A percentile compares a stretch with the other conserved stretches of the same genome.
These are phyloP conservation scores for Colistium nudipinnis DNA, from an alignment of 2,113 vertebrate genomes.

Conservation along the genomic window DNA sequence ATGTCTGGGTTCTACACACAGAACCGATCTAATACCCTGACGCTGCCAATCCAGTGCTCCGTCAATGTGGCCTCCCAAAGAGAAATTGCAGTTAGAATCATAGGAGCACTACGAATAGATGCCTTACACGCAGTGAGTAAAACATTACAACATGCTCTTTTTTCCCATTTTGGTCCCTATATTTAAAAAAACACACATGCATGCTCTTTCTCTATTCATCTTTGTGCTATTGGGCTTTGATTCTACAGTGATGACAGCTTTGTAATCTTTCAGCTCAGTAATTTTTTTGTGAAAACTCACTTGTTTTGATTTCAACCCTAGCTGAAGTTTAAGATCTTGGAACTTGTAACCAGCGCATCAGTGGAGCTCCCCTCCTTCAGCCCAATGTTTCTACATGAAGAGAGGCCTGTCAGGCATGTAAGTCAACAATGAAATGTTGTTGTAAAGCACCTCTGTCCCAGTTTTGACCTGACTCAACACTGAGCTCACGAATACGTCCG, in stretches of 20 bases:
- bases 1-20: constrained; percentile 61
- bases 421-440: constrained; percentile 53
- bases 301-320: constrained; percentile 55
- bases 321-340: constrained; percentile 83
- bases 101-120: constrained; percentile 85
- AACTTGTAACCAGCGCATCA: constrained; percentile 77
- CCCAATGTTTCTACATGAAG: constrained; percentile 80
- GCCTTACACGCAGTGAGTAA: constrained; percentile 87
- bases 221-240: neutral
- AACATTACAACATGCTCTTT: too few species aligned
- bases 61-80: constrained; percentile 83
- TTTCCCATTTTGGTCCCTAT: neutral
- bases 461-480: constrained; percentile 10
- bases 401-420: constrained; percentile 80
- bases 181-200: neutral
- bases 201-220: neutral
- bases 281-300: constrained; percentile 33
- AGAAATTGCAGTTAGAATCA: constrained; percentile 80
- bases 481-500: constrained; percentile 6
- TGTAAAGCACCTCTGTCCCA: constrained; percentile 22
- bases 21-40: constrained; percentile 88
- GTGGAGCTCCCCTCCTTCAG: constrained; percentile 77
- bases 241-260: constrained; percentile 5
- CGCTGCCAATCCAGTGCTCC: constrained; percentile 84
- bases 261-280: constrained; percentile 13